A percentile compares a stretch with the other conserved stretches of the same genome.
phyloP scores from a whole-genome alignment of 2,113 vertebrate species.

The Rutilus rutilus region DNA sequence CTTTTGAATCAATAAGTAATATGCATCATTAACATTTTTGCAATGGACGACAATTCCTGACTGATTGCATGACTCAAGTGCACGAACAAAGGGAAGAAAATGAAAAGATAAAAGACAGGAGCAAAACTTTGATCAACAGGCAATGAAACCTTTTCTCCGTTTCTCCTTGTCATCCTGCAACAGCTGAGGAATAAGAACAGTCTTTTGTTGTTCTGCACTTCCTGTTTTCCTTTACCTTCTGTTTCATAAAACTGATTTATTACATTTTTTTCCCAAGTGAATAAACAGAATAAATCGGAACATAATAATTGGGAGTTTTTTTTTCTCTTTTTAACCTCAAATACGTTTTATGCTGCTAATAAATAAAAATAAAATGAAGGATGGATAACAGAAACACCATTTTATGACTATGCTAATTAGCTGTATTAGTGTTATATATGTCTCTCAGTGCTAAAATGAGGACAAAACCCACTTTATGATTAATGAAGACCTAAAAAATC shows the following conservation, averaged over 20 bases:
- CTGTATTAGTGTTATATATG: neutral
- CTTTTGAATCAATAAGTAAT: constrained; percentile 9
- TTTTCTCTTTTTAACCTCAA: neutral
- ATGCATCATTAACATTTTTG: constrained; percentile 34
- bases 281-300: neutral
- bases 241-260: constrained; percentile 12
- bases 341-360: neutral
- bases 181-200: neutral
- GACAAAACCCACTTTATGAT: constrained; percentile 1
- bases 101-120: constrained; percentile 31
- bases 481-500: constrained; percentile 29
- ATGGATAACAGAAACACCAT: neutral
- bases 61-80: neutral
- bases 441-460: constrained; percentile 23
- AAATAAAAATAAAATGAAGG: neutral
- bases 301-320: neutral
- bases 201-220: neutral
- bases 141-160: neutral
- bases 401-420: neutral
- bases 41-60: constrained; percentile 50
- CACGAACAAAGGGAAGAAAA: constrained; percentile 9
- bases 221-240: neutral
- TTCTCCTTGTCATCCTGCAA: constrained; percentile 18
- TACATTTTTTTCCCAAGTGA: neutral
- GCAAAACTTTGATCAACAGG: constrained; percentile 33